Percentiles rank a stretch among this genome's conserved stretches.
phyloP scores from a whole-genome alignment of 2,113 vertebrate genomes.

The Lepus americanus region DNA sequence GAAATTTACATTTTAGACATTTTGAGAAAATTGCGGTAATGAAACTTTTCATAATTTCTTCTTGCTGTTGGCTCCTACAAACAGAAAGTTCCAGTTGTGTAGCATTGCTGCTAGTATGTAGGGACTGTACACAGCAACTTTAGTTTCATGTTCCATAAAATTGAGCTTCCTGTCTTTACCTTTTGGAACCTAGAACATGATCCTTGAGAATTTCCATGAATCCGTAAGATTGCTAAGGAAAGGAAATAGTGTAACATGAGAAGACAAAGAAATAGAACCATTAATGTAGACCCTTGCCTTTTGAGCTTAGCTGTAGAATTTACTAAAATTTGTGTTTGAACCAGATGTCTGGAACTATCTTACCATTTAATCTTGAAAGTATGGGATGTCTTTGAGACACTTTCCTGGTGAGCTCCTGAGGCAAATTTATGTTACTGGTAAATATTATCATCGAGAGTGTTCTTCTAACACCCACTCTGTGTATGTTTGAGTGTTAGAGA shows the following conservation, averaged over 20 bases:
- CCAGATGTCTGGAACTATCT: background rate
- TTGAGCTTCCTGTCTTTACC: constrained; percentile 57
- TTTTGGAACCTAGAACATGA: constrained; percentile 46
- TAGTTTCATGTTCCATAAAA: constrained; percentile 63
- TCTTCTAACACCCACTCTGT: background rate
- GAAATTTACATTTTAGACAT: background rate
- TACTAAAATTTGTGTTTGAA: constrained; percentile 28
- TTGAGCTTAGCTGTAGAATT: constrained; percentile 13
- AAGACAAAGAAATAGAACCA: constrained; percentile 65
- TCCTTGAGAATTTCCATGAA: constrained; percentile 50
- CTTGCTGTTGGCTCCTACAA: background rate
- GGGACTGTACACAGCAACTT: constrained; percentile 62
- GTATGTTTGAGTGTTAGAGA: background rate
- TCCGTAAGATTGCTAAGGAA: constrained; percentile 33
- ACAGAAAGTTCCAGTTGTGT: background rate
- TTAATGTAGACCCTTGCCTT: constrained; percentile 45
- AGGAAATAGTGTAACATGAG: constrained; percentile 65
- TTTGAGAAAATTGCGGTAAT: background rate
- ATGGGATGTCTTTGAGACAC: background rate
- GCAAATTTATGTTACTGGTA: background rate
- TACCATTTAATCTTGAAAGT: constrained; percentile 10
- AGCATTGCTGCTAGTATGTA: background rate
- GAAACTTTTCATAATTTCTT: background rate
- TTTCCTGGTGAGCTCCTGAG: background rate
- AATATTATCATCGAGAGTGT: background rate